phyloP scores from a whole-genome alignment of 2,888 invertebrate species.

The Caenorhabditis sp. region DNA sequence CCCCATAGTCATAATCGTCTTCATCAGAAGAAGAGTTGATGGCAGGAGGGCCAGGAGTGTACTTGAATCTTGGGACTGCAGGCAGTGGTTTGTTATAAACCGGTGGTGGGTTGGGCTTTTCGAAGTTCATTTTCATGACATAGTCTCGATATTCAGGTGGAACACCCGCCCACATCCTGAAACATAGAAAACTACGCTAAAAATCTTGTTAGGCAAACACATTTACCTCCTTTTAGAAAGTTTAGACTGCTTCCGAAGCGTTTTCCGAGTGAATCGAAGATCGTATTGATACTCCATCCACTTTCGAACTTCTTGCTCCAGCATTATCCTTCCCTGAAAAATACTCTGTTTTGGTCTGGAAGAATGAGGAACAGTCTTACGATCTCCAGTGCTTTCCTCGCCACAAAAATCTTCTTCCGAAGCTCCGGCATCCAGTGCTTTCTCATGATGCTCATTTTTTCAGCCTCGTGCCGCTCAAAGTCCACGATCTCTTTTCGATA shows the following conservation, averaged over 20 bases:
- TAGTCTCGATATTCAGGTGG: conserved; percentile 18
- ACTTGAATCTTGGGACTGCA: neutral
- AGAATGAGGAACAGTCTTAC: too few relatives aligned
- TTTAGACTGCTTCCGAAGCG: neutral
- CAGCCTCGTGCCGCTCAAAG: neutral
- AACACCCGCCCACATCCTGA: conserved; percentile 24
- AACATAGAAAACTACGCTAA: neutral
- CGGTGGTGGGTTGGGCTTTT: conserved; percentile 2
- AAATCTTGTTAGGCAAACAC: neutral
- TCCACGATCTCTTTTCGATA: conserved; percentile 18
- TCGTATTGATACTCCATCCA: conserved; percentile 59
- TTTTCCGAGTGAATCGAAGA: conserved; percentile 24
- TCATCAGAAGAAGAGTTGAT: conserved; percentile 50
- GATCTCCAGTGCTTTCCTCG: conserved; percentile 25
- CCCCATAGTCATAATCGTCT: conserved; percentile 29
- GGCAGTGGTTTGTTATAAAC: neutral
- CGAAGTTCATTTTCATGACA: neutral
- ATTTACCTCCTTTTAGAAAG: conserved; percentile 19
- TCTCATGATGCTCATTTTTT: conserved; percentile 34
- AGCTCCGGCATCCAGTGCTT: conserved; percentile 31
- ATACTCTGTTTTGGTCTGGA: neutral
- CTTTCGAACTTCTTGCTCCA: conserved; percentile 48
- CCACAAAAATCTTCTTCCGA: conserved; percentile 25
- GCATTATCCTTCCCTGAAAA: conserved; percentile 42
- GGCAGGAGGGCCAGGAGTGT: neutral